Percentiles rank a stretch among this genome's conserved stretches.
Conservation (phyloP, 1,140 invertebrate species). For the Hesperophylax magnus region DNA sequence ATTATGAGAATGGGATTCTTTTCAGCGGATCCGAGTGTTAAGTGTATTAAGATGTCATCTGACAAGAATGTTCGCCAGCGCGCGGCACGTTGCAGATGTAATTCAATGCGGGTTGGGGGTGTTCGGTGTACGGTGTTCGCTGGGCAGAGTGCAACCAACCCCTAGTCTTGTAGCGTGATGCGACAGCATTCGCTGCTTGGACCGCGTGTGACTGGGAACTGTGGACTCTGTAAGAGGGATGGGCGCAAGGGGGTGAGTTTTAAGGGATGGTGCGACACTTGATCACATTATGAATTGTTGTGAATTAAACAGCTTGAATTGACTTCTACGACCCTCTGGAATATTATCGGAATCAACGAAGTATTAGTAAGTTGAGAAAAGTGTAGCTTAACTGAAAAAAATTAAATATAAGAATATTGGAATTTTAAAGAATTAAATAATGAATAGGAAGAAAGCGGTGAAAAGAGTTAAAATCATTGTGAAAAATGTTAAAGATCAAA, state of each 20-base stretch:
- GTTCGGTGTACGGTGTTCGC: too few relatives aligned
- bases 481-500: too few relatives aligned
- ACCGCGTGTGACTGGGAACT: slow-evolving; percentile 40
- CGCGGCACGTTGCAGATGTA: slow-evolving; percentile 23
- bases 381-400: too few relatives aligned
- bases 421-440: too few relatives aligned
- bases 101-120: slow-evolving; percentile 19
- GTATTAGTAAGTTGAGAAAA: too few relatives aligned
- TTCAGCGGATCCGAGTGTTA: slow-evolving; percentile 28
- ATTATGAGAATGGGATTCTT: slow-evolving; percentile 34
- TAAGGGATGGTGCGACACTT: slow-evolving; percentile 7
- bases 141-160: not conserved
- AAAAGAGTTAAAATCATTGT: too few relatives aligned
- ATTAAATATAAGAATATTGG: too few relatives aligned
- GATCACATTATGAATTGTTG: not conserved
- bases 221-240: not conserved
- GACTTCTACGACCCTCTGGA: too few relatives aligned
- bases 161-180: slow-evolving; percentile 35
- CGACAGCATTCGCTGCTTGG: slow-evolving; percentile 27
- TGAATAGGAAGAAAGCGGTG: too few relatives aligned
- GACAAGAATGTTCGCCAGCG: not conserved
- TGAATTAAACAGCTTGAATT: not conserved
- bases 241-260: not conserved
- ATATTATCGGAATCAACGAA: too few relatives aligned
- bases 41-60: slow-evolving; percentile 40